Evolutionary conservation across 2,888 invertebrate genomes (phyloP).

Genomic region (Agrochola lota): DNA sequence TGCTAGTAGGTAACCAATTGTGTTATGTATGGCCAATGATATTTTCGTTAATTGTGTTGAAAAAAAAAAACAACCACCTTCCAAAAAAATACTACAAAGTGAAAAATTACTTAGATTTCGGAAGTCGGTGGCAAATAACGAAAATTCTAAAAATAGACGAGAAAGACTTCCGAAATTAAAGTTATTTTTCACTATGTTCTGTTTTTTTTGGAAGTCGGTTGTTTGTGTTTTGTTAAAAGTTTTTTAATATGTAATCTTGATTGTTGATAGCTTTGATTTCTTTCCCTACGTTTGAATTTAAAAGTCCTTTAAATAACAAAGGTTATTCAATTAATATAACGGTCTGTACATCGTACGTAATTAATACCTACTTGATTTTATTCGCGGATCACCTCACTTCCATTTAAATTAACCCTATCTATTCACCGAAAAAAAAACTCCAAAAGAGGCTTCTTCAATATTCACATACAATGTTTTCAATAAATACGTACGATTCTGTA

Average conservation of each 20-base stretch:
- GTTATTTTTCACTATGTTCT: no score
- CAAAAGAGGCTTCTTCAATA: slow-evolving; percentile 40
- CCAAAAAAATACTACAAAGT: no score
- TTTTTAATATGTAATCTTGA: no score
- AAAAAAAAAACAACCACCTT: no score
- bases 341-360: neutral
- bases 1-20: neutral
- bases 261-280: neutral
- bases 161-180: no score
- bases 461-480: slow-evolving; percentile 51
- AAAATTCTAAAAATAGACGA: no score
- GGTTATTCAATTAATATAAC: neutral
- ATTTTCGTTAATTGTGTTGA: no score
- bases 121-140: no score
- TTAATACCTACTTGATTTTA: neutral
- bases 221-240: no score
- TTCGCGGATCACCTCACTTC: neutral
- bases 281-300: neutral
- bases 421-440: neutral
- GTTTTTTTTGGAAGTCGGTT: no score
- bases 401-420: slow-evolving; percentile 19
- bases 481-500: slow-evolving; percentile 55
- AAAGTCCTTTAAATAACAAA: neutral
- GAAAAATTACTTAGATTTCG: no score
- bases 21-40: neutral